A percentile compares a stretch with the other conserved stretches of the same genome.
Conservation (phyloP, 2,113 vertebrate species). For the Cochlearius cochlearius region DNA sequence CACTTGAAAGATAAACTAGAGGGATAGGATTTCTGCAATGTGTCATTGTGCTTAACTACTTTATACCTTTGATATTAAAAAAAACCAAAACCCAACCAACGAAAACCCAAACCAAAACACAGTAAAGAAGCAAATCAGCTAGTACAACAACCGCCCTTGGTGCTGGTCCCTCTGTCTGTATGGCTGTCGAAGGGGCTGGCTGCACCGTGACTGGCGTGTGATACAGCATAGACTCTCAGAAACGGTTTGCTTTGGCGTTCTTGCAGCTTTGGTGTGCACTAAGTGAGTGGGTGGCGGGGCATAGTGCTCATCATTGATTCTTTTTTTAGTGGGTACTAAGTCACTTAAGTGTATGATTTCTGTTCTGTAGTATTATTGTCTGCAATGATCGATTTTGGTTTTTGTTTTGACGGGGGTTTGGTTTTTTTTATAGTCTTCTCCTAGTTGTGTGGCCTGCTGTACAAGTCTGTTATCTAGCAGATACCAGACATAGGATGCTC, state of each 20-base stretch:
- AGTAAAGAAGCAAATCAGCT: neutral
- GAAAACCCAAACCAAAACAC: neutral
- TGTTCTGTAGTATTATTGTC: neutral
- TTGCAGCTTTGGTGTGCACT: neutral
- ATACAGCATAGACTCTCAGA: neutral
- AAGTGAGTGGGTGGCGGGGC: neutral
- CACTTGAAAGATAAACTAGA: neutral
- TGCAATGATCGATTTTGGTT: neutral
- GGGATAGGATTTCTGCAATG: neutral
- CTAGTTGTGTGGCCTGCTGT: neutral
- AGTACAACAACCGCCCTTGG: neutral
- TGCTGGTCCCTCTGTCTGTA: neutral
- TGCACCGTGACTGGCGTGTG: accelerated
- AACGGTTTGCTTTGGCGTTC: neutral
- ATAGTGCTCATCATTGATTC: neutral
- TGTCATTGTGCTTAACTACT: neutral
- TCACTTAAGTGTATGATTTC: neutral
- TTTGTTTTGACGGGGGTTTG: no score
- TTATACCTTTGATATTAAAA: neutral
- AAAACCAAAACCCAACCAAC: no score
- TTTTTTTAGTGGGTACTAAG: neutral
- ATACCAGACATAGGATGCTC: neutral
- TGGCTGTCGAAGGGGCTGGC: neutral
- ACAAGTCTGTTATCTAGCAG: neutral
- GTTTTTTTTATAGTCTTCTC: neutral